Evolutionary conservation across 2,888 invertebrate genomes (phyloP).

Genomic region (Bibio marci): DNA sequence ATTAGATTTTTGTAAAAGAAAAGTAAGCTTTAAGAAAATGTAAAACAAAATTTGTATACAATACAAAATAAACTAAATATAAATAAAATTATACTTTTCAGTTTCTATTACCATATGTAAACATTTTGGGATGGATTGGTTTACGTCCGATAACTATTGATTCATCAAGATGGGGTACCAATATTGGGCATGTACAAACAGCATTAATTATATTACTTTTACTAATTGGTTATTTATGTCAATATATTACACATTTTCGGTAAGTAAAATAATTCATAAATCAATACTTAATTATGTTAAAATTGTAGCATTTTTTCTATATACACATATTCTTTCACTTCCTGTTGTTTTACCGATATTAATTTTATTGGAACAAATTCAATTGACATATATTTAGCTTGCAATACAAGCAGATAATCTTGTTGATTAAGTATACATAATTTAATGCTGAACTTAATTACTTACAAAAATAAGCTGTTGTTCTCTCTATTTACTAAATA

Average conservation of each 20-base stretch:
- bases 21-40: slow-evolving; percentile 26
- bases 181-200: slow-evolving; percentile 50
- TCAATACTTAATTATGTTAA: no score
- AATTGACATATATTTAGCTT: no score
- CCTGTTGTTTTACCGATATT: no score
- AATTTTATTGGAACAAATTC: no score
- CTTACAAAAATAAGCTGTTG: no score
- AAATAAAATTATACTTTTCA: slow-evolving; percentile 14
- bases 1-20: slow-evolving; percentile 64
- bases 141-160: slow-evolving; percentile 51
- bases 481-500: no score
- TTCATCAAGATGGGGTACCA: slow-evolving; percentile 38
- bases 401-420: no score
- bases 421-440: no score
- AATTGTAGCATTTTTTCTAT: no score
- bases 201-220: slow-evolving; percentile 30
- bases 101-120: slow-evolving; percentile 60
- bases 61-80: not conserved
- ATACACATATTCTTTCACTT: no score
- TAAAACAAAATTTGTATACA: slow-evolving; percentile 2
- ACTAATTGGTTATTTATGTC: slow-evolving; percentile 53
- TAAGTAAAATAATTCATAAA: no score
- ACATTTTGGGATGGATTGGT: slow-evolving; percentile 56
- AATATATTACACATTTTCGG: slow-evolving; percentile 67
- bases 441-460: no score